Base-by-base conservation (phyloP, 1,140 invertebrate genomes). In the Magallana ariakensis region DNA sequence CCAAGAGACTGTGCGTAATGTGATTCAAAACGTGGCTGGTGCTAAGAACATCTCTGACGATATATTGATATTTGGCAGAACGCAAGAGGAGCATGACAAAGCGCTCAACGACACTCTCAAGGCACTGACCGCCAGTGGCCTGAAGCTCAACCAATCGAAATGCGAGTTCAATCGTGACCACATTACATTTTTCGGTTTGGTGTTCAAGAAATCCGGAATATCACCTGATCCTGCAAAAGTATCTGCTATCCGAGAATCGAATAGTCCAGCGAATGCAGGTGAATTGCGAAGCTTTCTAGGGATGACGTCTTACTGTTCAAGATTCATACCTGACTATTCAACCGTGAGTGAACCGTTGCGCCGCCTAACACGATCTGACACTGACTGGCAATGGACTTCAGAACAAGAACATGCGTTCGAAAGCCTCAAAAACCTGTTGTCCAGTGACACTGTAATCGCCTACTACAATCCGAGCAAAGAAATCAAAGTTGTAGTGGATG, bases 211-310 rank as follows among this genome's bases (percentile, higher is more conserved):
- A 11, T 22, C 88, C 16, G 90, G 91, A 1, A 89, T 90, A n/a
- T 86, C 80, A 26, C 84, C 89, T 60, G 87, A 90, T 53, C 55
- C 62, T n/a, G 46, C 70, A 16, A 95, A 95, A 86, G 89, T 95
- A 5, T 87, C 92, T 46, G 92, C 93, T n/a, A 92, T 95, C 10
- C 62, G 80, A 8, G 80, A 88, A 15, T 87, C 85, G 26, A 10
- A 70, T n/a, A 13, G 26, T 26, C 91, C 89, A 15, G 87, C 26
- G 58, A 80, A 85, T 46, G 81, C 75, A 4, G 0, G 10, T 10
- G 89, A 91, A 82, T 3, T 89, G 9, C 46, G 75, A 11, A 88
- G 85, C n/a, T n/a, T n/a, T n/a, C n/a, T n/a, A n/a, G n/a, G n/a
- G n/a, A n/a, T n/a, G n/a, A n/a, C 11, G n/a, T 19, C 10, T 26